These are phyloP conservation scores for Ranitomeya imitator DNA, from an alignment of 2,113 vertebrate species.

Conservation along the genomic window DNA sequence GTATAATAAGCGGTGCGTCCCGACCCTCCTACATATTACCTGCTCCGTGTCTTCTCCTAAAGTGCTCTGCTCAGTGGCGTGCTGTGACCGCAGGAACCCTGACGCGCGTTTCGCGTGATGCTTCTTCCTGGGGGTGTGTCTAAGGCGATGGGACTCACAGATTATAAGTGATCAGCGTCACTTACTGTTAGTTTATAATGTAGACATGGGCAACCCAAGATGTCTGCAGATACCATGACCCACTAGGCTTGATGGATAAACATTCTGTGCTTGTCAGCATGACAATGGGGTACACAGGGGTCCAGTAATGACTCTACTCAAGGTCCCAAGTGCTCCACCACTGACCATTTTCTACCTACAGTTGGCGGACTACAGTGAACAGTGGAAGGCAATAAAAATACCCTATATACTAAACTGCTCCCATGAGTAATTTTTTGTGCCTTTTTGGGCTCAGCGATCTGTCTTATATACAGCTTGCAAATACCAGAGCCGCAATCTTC, in stretches of 20 bases:
- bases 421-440: background rate
- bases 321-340: background rate
- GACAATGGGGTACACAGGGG: background rate
- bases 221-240: background rate
- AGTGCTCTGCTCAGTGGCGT: too few species aligned
- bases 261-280: background rate
- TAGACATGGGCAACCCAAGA: too few species aligned
- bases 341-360: background rate
- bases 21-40: too few species aligned
- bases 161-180: too few species aligned
- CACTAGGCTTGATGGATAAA: background rate
- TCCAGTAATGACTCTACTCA: background rate
- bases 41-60: too few species aligned
- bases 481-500: conserved; percentile 17
- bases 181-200: too few species aligned
- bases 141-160: too few species aligned
- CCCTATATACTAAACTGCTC: background rate
- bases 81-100: too few species aligned
- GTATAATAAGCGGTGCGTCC: too few species aligned
- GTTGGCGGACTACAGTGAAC: background rate
- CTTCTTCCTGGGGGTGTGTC: too few species aligned
- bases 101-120: too few species aligned
- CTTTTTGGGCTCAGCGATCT: background rate
- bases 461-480: background rate
- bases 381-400: background rate